A percentile compares a stretch with the other conserved stretches of the same genome.
phyloP scores from a whole-genome alignment of 2,888 invertebrate genomes.

The Meghimatium bilineatum region DNA sequence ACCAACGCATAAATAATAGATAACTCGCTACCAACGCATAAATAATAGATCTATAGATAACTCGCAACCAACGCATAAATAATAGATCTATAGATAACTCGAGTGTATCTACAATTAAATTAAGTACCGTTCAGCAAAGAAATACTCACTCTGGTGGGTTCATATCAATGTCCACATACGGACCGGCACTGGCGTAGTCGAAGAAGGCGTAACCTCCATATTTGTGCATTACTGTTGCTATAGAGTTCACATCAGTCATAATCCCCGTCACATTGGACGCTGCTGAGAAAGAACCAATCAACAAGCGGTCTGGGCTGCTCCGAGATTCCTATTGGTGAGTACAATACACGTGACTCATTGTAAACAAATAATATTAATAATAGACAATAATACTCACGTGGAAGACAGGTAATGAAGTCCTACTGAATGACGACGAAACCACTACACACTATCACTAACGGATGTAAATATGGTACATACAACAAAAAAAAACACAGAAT shows the following conservation, averaged over 20 bases:
- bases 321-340: constrained; percentile 13
- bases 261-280: constrained; percentile 92
- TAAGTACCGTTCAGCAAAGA: too few relatives aligned
- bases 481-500: too few relatives aligned
- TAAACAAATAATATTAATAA: neutral
- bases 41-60: too few relatives aligned
- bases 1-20: too few relatives aligned
- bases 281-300: constrained; percentile 91
- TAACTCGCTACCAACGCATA: too few relatives aligned
- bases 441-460: too few relatives aligned
- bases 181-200: constrained; percentile 91
- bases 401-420: too few relatives aligned
- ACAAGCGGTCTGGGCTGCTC: constrained; percentile 50
- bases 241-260: constrained; percentile 87
- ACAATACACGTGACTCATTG: neutral
- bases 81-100: too few relatives aligned
- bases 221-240: constrained; percentile 88
- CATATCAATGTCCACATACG: constrained; percentile 88
- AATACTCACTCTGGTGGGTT: constrained; percentile 83
- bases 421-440: too few relatives aligned
- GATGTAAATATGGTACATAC: too few relatives aligned
- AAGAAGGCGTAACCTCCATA: constrained; percentile 90
- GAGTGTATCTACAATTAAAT: neutral
- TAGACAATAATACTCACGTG: too few relatives aligned
- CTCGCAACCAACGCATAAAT: neutral